Conservation (phyloP, 2,113 vertebrate genomes). For the Pontoporia blainvillei region DNA sequence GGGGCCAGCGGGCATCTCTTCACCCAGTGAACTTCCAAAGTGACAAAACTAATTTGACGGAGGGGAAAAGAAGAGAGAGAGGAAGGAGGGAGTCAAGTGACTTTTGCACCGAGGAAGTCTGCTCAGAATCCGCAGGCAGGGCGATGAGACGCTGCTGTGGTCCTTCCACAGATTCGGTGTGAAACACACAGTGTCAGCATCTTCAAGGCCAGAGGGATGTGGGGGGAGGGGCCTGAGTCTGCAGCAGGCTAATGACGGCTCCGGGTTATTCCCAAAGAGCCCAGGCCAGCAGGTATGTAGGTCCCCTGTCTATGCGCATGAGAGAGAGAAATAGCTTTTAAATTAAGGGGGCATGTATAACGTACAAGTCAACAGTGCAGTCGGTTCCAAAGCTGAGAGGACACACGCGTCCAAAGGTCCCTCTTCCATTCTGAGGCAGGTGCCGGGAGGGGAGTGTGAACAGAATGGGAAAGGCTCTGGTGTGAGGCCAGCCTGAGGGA, state of each 20-base stretch:
- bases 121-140: not conserved
- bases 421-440: not conserved
- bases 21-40: not conserved
- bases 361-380: not conserved
- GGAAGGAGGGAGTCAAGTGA: not conserved
- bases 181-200: not conserved
- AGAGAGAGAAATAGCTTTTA: not conserved
- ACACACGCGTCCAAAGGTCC: not conserved
- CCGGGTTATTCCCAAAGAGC: not conserved
- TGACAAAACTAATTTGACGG: not conserved
- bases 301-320: accelerated
- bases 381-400: not conserved
- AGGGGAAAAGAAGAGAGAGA: no score
- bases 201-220: not conserved
- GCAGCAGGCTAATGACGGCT: not conserved
- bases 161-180: not conserved
- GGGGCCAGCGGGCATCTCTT: not conserved
- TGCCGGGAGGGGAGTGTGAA: not conserved
- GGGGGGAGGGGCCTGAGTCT: not conserved
- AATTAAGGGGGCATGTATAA: not conserved
- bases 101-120: not conserved
- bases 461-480: not conserved
- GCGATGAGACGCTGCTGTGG: not conserved
- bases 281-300: not conserved
- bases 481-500: not conserved